These are phyloP conservation scores for Ailurus styani DNA, from an alignment of 2,113 vertebrate genomes.

Conservation along the genomic window DNA sequence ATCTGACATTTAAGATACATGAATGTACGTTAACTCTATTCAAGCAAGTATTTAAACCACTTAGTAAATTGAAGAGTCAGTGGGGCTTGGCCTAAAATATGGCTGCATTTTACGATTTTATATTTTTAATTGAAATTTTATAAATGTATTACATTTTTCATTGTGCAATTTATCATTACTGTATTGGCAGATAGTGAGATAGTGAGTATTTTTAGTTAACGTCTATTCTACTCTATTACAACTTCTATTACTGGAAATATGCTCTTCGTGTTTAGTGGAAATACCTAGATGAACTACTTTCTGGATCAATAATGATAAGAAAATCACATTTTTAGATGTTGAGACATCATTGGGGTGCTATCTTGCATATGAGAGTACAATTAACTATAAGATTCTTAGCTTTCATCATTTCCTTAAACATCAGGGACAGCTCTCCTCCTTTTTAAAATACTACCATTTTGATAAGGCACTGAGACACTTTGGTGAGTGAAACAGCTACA, in stretches of 20 bases:
- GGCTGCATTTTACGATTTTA: not conserved
- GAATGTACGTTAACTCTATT: not conserved
- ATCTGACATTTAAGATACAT: not conserved
- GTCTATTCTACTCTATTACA: not conserved
- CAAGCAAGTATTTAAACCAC: not conserved
- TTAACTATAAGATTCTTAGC: not conserved
- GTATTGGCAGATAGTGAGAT: not conserved
- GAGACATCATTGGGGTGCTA: not conserved
- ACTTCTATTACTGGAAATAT: not conserved
- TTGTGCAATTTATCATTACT: not conserved
- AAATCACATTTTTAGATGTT: not conserved
- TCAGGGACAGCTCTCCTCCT: not conserved
- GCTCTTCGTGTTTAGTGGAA: not conserved
- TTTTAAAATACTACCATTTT: not conserved
- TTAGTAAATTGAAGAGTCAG: not conserved
- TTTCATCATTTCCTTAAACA: not conserved
- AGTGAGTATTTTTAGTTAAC: not conserved
- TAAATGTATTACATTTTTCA: not conserved
- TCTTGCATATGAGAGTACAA: not conserved
- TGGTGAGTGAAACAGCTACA: not conserved
- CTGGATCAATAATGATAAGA: not conserved
- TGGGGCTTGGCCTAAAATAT: not conserved
- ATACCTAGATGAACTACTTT: not conserved
- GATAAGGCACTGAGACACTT: not conserved
- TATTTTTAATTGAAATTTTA: not conserved